phyloP scores from a whole-genome alignment of 2,797 vertebrate species.

The Gastrophryne carolinensis region DNA sequence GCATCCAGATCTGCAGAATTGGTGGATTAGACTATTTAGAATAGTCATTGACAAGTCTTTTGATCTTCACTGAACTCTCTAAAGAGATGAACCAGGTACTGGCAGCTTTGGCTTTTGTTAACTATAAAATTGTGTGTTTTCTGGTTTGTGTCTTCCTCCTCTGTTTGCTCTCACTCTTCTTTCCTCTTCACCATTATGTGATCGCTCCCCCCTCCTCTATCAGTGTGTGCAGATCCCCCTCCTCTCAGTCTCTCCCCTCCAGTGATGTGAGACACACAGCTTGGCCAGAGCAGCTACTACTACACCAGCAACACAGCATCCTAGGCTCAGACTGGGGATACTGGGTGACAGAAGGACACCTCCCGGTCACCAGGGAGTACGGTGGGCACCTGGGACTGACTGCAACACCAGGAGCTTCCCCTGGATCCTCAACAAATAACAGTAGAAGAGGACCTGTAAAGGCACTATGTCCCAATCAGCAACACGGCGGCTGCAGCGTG shows the following conservation, averaged over 20 bases:
- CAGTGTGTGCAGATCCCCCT: conserved; percentile 43
- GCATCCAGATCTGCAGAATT: no score
- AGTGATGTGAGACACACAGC: conserved; percentile 29
- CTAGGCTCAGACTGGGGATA: not conserved
- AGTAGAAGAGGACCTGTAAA: not conserved
- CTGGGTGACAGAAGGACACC: not conserved
- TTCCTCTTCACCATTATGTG: not conserved
- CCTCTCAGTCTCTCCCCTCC: not conserved
- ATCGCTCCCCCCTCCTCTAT: conserved; percentile 10
- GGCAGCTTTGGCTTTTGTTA: no score
- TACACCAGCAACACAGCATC: not conserved
- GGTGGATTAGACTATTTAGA: no score
- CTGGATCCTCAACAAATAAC: conserved; percentile 7
- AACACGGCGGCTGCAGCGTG: conserved; percentile 37
- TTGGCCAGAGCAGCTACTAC: conserved; percentile 1
- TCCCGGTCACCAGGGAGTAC: conserved; percentile 11
- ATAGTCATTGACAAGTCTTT: no score
- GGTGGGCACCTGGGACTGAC: conserved; percentile 10
- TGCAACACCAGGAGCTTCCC: conserved; percentile 23
- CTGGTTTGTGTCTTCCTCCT: not conserved
- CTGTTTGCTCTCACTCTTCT: not conserved
- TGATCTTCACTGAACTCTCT: no score
- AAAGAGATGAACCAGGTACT: no score
- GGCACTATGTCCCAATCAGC: conserved; percentile 40
- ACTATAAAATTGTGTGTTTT: no score